Conservation (phyloP, 2,888 invertebrate species). For the Caenorhabditis virilis region DNA sequence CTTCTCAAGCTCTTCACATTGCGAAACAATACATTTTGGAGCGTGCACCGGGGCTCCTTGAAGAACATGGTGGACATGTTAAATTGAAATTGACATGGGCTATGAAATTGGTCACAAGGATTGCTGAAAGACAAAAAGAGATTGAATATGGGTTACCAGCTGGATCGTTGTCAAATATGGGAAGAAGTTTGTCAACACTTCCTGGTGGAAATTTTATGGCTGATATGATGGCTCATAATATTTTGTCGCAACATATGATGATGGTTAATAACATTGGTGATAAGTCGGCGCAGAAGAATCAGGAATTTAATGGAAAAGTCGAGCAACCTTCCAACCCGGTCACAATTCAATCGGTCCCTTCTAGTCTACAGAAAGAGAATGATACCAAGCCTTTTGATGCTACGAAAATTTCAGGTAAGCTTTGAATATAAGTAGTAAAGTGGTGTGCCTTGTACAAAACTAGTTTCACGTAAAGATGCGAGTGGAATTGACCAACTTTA, state of each 20-base stretch:
- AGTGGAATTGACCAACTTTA: no score
- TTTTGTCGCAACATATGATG: constrained; percentile 47
- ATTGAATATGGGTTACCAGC: constrained; percentile 53
- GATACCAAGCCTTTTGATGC: no score
- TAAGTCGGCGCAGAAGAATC: constrained; percentile 11
- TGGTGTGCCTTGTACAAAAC: no score
- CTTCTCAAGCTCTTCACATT: constrained; percentile 69
- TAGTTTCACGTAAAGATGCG: no score
- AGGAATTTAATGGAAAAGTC: constrained; percentile 9
- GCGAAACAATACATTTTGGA: constrained; percentile 69
- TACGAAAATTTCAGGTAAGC: no score
- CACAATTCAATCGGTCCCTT: no score
- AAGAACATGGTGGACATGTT: constrained; percentile 70
- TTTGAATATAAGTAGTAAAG: no score
- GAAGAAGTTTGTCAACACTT: constrained; percentile 41
- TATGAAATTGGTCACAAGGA: constrained; percentile 64
- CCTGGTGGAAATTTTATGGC: constrained; percentile 51
- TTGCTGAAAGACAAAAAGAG: constrained; percentile 57
- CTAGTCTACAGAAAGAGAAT: no score
- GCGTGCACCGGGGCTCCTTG: constrained; percentile 68
- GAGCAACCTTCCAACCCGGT: no score
- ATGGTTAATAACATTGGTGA: constrained; percentile 14
- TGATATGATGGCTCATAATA: constrained; percentile 53
- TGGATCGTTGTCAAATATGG: constrained; percentile 52
- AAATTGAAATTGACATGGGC: constrained; percentile 70